These are phyloP conservation scores for Sebastes trivittatus DNA, from an alignment of 2,797 vertebrate species.

Conservation along the genomic window DNA sequence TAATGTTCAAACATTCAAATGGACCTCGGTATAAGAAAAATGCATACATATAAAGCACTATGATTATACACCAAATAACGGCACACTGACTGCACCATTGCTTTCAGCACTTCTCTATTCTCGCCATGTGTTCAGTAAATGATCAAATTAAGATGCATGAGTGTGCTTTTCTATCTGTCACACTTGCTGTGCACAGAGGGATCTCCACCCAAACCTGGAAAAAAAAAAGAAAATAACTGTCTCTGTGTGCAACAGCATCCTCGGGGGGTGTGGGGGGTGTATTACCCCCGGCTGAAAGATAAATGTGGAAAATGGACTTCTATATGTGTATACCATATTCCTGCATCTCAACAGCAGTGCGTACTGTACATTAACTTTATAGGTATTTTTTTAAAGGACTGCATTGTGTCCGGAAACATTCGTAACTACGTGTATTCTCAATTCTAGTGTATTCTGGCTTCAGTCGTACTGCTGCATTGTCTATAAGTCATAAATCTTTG, in stretches of 20 bases:
- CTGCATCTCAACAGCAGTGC: not conserved
- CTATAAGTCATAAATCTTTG: slow-evolving; percentile 11
- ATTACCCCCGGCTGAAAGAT: not conserved
- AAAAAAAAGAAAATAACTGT: not conserved
- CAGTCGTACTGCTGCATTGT: not conserved
- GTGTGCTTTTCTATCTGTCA: slow-evolving; percentile 65
- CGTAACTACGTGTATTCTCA: not conserved
- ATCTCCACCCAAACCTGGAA: slow-evolving; percentile 35
- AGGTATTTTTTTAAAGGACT: not conserved
- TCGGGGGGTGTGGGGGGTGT: not conserved
- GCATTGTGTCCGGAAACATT: not conserved
- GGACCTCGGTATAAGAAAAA: slow-evolving; percentile 6
- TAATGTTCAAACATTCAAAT: not conserved
- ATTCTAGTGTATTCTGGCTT: not conserved
- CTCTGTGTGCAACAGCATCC: not conserved
- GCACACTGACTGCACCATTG: slow-evolving; percentile 43
- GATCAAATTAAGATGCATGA: slow-evolving; percentile 72
- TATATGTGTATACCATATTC: not conserved
- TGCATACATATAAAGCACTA: not conserved
- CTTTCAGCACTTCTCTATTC: slow-evolving; percentile 47
- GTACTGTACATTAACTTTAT: not conserved
- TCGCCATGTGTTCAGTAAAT: slow-evolving; percentile 61
- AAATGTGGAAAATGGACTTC: not conserved
- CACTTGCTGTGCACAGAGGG: slow-evolving; percentile 62
- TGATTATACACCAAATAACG: slow-evolving; percentile 41